Percentiles rank a stretch among this genome's conserved stretches.
phyloP scores from a whole-genome alignment of 2,113 vertebrate genomes.

The Pungitius pungitius region DNA sequence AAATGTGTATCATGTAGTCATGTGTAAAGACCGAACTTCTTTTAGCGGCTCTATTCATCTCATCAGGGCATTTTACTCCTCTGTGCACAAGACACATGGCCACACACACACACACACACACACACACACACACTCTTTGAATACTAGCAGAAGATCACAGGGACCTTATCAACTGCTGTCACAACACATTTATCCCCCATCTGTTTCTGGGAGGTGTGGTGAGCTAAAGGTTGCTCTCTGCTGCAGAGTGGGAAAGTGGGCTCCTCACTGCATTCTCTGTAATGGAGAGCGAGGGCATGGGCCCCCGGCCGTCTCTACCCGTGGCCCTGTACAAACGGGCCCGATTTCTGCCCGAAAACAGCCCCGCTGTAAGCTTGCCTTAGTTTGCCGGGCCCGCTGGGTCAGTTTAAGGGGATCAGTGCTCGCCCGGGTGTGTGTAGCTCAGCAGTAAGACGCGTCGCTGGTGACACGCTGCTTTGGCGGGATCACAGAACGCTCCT shows the following conservation, averaged over 20 bases:
- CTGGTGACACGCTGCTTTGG: constrained; percentile 66
- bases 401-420: constrained; percentile 82
- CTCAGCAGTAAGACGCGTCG: constrained; percentile 63
- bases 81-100: constrained; percentile 31
- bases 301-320: constrained; percentile 76
- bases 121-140: constrained; percentile 6
- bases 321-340: constrained; percentile 76
- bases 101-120: constrained; percentile 6
- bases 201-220: constrained; percentile 73
- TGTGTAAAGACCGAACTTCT: constrained; percentile 36
- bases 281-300: constrained; percentile 84
- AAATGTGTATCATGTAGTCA: constrained; percentile 37
- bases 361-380: constrained; percentile 65
- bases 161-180: constrained; percentile 84
- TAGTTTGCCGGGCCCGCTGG: constrained; percentile 60
- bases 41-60: constrained; percentile 37
- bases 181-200: constrained; percentile 84
- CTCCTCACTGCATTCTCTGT: constrained; percentile 77
- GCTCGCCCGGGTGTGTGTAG: constrained; percentile 81
- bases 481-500: constrained; percentile 66
- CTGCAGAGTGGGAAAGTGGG: constrained; percentile 74
- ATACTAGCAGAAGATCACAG: constrained; percentile 60
- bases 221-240: constrained; percentile 79
- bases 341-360: constrained; percentile 80
- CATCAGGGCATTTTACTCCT: constrained; percentile 33